phyloP scores from a whole-genome alignment of 2,113 vertebrate genomes.

The Larimichthys crocea region DNA sequence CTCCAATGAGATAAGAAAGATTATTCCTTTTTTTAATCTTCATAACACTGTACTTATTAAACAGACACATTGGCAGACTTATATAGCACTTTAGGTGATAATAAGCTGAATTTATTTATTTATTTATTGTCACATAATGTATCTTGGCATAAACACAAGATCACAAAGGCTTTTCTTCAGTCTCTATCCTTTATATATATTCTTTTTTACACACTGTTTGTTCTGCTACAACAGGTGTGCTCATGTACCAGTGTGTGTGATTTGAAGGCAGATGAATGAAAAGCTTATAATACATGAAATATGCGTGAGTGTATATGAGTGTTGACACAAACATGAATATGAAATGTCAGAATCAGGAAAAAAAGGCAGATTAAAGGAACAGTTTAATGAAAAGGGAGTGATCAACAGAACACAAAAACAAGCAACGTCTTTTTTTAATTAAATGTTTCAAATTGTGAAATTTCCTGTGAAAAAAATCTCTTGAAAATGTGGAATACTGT shows the following conservation, averaged over 20 bases:
- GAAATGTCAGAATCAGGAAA: conserved; percentile 1
- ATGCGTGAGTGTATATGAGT: not conserved
- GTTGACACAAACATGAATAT: conserved; percentile 14
- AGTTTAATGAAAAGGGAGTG: not conserved
- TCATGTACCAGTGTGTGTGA: too few relatives aligned
- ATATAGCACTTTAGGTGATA: conserved; percentile 2
- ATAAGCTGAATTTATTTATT: not conserved
- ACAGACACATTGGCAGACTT: not conserved
- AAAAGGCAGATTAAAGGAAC: not conserved
- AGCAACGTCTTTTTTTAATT: not conserved
- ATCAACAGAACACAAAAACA: not conserved
- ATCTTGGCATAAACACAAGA: not conserved
- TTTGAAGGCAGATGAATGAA: not conserved
- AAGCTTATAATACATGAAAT: conserved; percentile 1
- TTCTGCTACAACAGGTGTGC: too few relatives aligned
- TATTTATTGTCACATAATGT: not conserved
- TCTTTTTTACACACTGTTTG: not conserved
- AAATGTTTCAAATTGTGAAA: not conserved
- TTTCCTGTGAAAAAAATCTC: not conserved
- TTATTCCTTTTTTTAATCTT: conserved; percentile 18
- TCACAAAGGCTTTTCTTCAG: not conserved
- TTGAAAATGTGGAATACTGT: not conserved
- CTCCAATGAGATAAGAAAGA: conserved; percentile 23
- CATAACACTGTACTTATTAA: not conserved
- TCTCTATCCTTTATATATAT: not conserved